These are phyloP conservation scores for Saguinus imperator DNA, from an alignment of 2,113 vertebrate species.

Conservation along the genomic window DNA sequence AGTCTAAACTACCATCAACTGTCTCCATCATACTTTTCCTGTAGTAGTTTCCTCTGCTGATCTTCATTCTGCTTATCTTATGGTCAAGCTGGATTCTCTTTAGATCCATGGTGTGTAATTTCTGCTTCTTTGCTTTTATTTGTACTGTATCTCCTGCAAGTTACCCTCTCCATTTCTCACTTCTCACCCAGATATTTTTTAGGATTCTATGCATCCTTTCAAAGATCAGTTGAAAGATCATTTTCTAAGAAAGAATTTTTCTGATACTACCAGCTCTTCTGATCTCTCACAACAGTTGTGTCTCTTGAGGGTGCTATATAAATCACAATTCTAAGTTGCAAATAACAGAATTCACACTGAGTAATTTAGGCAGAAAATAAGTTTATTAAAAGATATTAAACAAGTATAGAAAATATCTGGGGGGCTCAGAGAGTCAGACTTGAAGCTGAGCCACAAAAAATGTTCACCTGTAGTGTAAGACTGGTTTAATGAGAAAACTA, in stretches of 20 bases:
- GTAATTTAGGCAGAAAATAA: not conserved
- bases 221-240: not conserved
- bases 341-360: not conserved
- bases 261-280: not conserved
- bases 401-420: not conserved
- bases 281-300: not conserved
- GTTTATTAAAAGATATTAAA: not conserved
- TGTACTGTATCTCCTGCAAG: too few species aligned
- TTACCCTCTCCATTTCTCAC: not conserved
- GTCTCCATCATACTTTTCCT: not conserved
- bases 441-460: not conserved
- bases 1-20: not conserved
- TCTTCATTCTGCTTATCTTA: not conserved
- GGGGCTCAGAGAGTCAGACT: not conserved
- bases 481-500: not conserved
- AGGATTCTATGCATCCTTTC: not conserved
- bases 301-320: not conserved
- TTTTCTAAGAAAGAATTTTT: not conserved
- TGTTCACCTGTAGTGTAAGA: too few species aligned
- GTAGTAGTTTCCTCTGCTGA: not conserved
- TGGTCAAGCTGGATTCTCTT: not conserved
- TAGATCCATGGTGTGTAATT: not conserved
- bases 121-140: not conserved
- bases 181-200: not conserved
- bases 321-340: not conserved